Evolutionary conservation across 2,797 vertebrate species (phyloP).

Genomic region (Neosilurus mollespiculum): DNA sequence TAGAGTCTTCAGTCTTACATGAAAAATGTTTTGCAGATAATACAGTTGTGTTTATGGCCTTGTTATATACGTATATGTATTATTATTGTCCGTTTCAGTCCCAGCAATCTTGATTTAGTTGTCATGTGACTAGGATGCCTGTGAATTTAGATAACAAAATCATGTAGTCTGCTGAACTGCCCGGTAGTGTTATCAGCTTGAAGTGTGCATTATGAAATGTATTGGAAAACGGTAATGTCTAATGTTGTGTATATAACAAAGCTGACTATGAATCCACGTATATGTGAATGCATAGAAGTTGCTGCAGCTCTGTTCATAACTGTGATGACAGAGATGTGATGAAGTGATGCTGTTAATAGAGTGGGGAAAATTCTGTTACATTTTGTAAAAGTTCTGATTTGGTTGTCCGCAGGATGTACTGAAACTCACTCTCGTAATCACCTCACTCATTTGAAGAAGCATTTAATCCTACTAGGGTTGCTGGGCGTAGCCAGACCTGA

Average conservation of each 20-base stretch:
- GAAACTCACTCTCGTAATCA: no score
- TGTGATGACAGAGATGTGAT: not conserved
- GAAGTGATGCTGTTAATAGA: not conserved
- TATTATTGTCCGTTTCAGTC: not conserved
- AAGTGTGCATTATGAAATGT: not conserved
- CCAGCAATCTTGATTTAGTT: not conserved
- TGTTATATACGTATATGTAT: not conserved
- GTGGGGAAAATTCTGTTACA: no score
- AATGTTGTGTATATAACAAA: not conserved
- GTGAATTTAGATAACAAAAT: not conserved
- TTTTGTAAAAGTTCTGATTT: no score
- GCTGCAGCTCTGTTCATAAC: not conserved
- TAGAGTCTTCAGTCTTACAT: not conserved
- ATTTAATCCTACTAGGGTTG: no score
- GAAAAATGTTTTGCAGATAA: not conserved
- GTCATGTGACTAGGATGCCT: not conserved
- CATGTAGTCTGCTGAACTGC: not conserved
- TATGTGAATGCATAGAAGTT: not conserved
- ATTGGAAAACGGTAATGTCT: not conserved
- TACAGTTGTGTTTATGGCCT: not conserved
- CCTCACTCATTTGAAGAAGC: no score
- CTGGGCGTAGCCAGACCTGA: no score
- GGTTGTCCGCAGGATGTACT: not conserved
- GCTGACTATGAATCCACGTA: not conserved
- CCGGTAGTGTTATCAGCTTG: not conserved